Base-by-base conservation (phyloP, 2,888 invertebrate species). In the Spisula subtruncata region DNA sequence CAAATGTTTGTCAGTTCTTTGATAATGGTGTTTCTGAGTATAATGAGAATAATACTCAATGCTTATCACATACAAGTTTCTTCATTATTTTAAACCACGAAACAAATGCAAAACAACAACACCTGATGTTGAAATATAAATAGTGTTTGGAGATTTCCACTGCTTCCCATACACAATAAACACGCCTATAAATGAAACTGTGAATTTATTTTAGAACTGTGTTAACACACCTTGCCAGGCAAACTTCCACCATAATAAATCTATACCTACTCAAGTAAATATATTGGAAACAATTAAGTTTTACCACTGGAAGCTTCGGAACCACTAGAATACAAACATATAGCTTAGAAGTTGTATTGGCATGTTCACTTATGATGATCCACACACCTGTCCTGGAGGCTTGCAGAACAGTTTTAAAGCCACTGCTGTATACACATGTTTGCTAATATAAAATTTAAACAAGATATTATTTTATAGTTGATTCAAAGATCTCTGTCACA, bases 191-290 rank as follows among this genome's bases (percentile, higher is more conserved):
- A 75, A 75, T 75, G 75, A 75, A 75, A 75, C 32, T 35, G 25
- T 6, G 16, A 75, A 32, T 18, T 75, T 75, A 75, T 75, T 75
- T 75, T 75, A 32, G 60, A 66, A 66, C 10, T 66, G 60, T 25
- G 60, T 66, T 25, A 66, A 66, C 60, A 66, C 60, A 66, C 60
- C 60, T 66, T 66, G 60, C 60, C 60, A 66, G 60, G 60, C 60
- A 66, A 66, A 66, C n/a, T 66, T 66, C 60, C 60, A 66, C 60
- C n/a, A n/a, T 25, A 66, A n/a, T 66, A 66, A 25, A 66, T 66
- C 25, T 66, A 51, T 56, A 56, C 60, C n/a, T 66, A 66, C 60
- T 66, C n/a, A 66, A 25, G 60, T 66, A 66, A 66, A 66, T 66
- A 66, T 66, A 66, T 66, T 25, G 25, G 60, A 66, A n/a, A n/a